phyloP scores from a whole-genome alignment of 2,888 invertebrate species.

The Scelioninae gen. 2 region DNA sequence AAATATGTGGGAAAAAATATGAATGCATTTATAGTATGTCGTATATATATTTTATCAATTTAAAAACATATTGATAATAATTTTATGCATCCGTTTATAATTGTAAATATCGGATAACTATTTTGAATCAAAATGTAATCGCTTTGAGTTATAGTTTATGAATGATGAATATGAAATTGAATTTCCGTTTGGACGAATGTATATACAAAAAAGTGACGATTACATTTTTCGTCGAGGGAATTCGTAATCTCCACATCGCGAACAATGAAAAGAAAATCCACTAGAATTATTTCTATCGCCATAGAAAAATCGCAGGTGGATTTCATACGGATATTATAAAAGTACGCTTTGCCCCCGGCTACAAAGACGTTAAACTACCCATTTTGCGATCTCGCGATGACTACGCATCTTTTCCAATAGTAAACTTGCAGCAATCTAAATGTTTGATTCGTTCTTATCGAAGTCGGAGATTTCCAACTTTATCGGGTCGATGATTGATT shows the following conservation, averaged over 20 bases:
- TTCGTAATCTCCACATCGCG: conserved; percentile 42
- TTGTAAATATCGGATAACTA: no score
- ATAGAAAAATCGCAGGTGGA: conserved; percentile 47
- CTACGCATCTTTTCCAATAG: conserved; percentile 40
- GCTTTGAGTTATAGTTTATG: conserved; percentile 39
- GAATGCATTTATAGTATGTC: no score
- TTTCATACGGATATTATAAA: conserved; percentile 48
- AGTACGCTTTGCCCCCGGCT: conserved; percentile 18
- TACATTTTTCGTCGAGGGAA: conserved; percentile 48
- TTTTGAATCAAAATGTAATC: conserved; percentile 29
- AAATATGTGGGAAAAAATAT: no score
- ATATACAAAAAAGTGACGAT: conserved; percentile 40
- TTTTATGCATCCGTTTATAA: neutral
- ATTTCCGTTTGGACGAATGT: conserved; percentile 48
- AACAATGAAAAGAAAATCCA: conserved; percentile 43
- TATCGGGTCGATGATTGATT: conserved; percentile 48
- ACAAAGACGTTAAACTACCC: conserved; percentile 54
- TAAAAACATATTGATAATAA: no score
- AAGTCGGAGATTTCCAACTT: conserved; percentile 24
- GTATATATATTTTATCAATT: no score
- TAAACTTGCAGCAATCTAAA: conserved; percentile 20
- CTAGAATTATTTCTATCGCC: conserved; percentile 25
- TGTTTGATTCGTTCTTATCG: conserved; percentile 16
- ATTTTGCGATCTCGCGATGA: conserved; percentile 47
- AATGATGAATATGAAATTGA: conserved; percentile 55